A percentile compares a stretch with the other conserved stretches of the same genome.
These are phyloP conservation scores for Nymphalis urticae DNA, from an alignment of 2,888 invertebrate species.

Conservation along the genomic window DNA sequence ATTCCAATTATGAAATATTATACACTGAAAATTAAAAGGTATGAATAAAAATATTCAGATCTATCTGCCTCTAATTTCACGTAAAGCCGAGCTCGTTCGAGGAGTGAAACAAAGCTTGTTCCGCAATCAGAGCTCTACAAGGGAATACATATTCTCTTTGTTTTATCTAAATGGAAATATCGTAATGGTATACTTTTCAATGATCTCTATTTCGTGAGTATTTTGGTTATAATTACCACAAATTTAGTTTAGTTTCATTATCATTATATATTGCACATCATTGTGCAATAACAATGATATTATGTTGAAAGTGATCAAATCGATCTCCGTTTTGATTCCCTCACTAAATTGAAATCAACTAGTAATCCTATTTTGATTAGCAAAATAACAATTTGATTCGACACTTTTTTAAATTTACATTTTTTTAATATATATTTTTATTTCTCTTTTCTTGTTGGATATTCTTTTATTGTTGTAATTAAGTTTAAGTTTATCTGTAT, in stretches of 20 bases:
- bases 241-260: not conserved
- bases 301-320: too few species aligned
- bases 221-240: not conserved
- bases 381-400: too few species aligned
- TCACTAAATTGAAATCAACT: too few species aligned
- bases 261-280: too few species aligned
- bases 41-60: conserved; percentile 13
- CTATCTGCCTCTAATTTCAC: conserved; percentile 17
- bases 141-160: conserved; percentile 24
- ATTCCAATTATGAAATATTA: not conserved
- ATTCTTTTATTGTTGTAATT: too few species aligned
- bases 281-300: too few species aligned
- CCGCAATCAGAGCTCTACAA: conserved; percentile 16
- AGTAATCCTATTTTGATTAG: too few species aligned
- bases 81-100: conserved; percentile 10
- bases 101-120: conserved; percentile 7
- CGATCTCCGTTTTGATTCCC: too few species aligned
- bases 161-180: conserved; percentile 6
- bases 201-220: not conserved
- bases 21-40: conserved; percentile 8
- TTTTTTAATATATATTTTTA: too few species aligned
- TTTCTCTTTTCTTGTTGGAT: too few species aligned
- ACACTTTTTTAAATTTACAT: too few species aligned
- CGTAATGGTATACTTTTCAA: not conserved
- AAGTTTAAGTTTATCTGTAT: too few species aligned